phyloP scores from a whole-genome alignment of 2,797 vertebrate species.

The Rallus crepitans region DNA sequence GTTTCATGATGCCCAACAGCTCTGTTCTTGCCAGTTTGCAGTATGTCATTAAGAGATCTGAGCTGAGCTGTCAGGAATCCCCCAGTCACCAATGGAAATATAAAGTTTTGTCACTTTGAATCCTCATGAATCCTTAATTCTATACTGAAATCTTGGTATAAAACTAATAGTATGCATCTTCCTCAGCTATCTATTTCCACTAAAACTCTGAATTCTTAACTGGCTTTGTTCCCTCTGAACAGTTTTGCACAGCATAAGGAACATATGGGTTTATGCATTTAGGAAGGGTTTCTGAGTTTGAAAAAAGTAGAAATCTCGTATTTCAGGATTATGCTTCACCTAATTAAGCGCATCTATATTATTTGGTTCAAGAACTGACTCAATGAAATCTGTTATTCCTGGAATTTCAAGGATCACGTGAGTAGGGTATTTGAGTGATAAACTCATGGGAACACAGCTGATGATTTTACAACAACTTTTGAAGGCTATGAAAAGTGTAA shows the following conservation, averaged over 20 bases:
- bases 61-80: neutral
- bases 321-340: slow-evolving; percentile 26
- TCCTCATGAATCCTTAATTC: neutral
- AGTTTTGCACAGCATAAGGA: slow-evolving; percentile 7
- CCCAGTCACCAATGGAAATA: neutral
- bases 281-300: neutral
- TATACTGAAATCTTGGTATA: neutral
- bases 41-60: neutral
- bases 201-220: neutral
- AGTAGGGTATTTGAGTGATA: neutral
- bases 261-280: slow-evolving; percentile 12
- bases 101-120: neutral
- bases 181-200: neutral
- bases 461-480: slow-evolving; percentile 20
- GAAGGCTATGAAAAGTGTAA: neutral
- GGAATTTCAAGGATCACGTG: neutral
- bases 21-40: neutral
- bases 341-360: slow-evolving; percentile 33
- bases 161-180: neutral
- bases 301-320: neutral
- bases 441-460: slow-evolving; percentile 29
- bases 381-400: neutral
- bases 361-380: slow-evolving; percentile 11
- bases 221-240: neutral
- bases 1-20: neutral